These are phyloP conservation scores for Labroides dimidiatus DNA, from an alignment of 2,797 vertebrate genomes.

Conservation along the genomic window DNA sequence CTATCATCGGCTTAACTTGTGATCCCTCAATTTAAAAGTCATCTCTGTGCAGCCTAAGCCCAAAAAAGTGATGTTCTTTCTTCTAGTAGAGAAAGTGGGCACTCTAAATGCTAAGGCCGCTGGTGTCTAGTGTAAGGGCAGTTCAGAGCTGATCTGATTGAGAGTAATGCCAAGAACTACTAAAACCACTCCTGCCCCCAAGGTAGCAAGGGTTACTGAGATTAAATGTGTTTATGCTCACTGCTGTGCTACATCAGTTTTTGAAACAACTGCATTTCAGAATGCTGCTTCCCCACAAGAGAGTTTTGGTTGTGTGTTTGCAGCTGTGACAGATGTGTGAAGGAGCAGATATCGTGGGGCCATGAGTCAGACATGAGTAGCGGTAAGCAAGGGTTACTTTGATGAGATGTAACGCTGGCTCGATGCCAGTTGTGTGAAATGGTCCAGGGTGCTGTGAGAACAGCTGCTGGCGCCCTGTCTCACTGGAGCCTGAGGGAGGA, in stretches of 20 bases:
- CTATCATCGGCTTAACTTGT: too few species aligned
- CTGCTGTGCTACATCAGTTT: constrained; percentile 61
- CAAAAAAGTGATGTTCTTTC: constrained; percentile 32
- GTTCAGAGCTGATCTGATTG: constrained; percentile 64
- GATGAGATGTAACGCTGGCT: constrained; percentile 70
- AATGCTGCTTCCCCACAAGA: constrained; percentile 37
- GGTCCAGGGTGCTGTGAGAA: constrained; percentile 66
- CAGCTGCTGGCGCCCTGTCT: constrained; percentile 75
- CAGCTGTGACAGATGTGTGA: constrained; percentile 61
- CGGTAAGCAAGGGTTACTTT: constrained; percentile 63
- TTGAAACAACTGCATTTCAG: constrained; percentile 55
- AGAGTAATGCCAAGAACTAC: constrained; percentile 71
- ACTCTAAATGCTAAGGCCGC: constrained; percentile 44
- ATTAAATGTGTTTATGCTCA: constrained; percentile 72
- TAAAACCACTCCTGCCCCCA: constrained; percentile 55
- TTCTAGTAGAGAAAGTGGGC: constrained; percentile 40
- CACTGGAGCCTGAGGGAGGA: constrained; percentile 58
- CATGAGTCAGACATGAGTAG: constrained; percentile 54
- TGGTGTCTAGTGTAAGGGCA: constrained; percentile 58
- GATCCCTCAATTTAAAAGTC: neutral
- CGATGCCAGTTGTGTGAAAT: constrained; percentile 73
- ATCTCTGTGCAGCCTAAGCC: constrained; percentile 4
- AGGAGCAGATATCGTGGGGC: constrained; percentile 46
- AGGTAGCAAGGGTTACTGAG: constrained; percentile 62
- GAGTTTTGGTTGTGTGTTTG: constrained; percentile 24